Percentiles rank a stretch among this genome's conserved stretches.
Conservation (phyloP, 1,140 invertebrate genomes). For the Plutomurus gul region DNA sequence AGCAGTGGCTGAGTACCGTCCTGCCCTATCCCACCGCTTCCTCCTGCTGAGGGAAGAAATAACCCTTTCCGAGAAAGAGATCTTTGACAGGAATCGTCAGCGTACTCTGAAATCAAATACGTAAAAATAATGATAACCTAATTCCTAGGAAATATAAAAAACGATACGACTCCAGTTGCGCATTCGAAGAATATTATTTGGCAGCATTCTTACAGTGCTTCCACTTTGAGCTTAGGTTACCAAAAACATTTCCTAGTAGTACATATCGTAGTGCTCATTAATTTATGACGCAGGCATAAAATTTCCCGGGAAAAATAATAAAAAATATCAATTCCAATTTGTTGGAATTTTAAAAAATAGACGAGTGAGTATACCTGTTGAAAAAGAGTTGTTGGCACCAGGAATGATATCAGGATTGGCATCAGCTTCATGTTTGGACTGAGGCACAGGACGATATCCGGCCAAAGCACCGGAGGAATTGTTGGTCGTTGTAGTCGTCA, state of each 20-base stretch:
- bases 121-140: too few species aligned
- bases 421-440: constrained; percentile 49
- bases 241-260: too few species aligned
- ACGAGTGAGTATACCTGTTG: constrained; percentile 31
- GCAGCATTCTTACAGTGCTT: too few species aligned
- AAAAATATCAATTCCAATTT: too few species aligned
- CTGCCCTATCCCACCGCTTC: background rate
- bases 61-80: background rate
- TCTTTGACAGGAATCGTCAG: background rate
- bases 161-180: too few species aligned
- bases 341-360: background rate
- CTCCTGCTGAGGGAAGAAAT: background rate
- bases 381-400: constrained; percentile 50
- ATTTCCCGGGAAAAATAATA: too few species aligned
- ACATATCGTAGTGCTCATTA: too few species aligned
- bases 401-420: constrained; percentile 54
- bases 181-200: too few species aligned
- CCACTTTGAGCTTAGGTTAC: too few species aligned
- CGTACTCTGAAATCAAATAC: constrained; percentile 2
- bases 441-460: constrained; percentile 46
- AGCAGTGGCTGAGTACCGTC: background rate
- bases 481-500: constrained; percentile 40
- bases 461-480: constrained; percentile 30
- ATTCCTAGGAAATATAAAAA: too few species aligned
- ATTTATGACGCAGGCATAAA: too few species aligned